Evolutionary conservation across 1,140 invertebrate genomes (phyloP).

Genomic region (Drosophila sechellia): DNA sequence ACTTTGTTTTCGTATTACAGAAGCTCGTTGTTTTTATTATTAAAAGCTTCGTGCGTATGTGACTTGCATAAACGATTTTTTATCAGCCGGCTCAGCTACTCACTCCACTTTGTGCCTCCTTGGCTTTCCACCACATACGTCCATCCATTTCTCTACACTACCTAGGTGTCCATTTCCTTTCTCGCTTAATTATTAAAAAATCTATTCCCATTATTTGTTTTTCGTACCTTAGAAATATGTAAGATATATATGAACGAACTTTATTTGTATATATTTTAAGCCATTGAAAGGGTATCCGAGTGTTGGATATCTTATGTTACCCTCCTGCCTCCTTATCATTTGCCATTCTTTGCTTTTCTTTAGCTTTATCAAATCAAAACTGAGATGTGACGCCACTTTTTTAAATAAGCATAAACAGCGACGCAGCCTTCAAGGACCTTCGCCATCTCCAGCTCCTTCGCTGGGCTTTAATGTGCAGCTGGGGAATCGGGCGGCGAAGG

Average conservation of each 20-base stretch:
- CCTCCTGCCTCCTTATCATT: constrained; percentile 36
- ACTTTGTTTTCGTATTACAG: constrained; percentile 73
- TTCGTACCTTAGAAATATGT: too few relatives aligned
- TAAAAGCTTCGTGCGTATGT: constrained; percentile 80
- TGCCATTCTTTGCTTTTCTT: constrained; percentile 46
- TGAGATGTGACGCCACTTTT: constrained; percentile 71
- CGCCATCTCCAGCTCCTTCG: background rate
- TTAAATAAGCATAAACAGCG: constrained; percentile 79
- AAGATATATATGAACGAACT: too few relatives aligned
- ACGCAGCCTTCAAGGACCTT: constrained; percentile 18
- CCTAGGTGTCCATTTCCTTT: background rate
- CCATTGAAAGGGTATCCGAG: constrained; percentile 11
- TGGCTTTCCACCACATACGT: background rate
- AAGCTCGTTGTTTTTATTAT: constrained; percentile 81
- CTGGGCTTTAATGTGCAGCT: constrained; percentile 70
- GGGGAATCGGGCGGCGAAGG: constrained; percentile 59
- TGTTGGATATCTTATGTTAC: background rate
- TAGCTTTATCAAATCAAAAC: constrained; percentile 80
- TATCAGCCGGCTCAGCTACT: constrained; percentile 61
- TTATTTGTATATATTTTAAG: too few relatives aligned
- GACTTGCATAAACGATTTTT: constrained; percentile 77
- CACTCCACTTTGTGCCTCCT: constrained; percentile 20
- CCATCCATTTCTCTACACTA: background rate
- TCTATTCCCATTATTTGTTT: too few relatives aligned
- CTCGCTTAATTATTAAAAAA: background rate